Base-by-base conservation (phyloP, 1,140 invertebrate species). In the Drosophila simulans region DNA sequence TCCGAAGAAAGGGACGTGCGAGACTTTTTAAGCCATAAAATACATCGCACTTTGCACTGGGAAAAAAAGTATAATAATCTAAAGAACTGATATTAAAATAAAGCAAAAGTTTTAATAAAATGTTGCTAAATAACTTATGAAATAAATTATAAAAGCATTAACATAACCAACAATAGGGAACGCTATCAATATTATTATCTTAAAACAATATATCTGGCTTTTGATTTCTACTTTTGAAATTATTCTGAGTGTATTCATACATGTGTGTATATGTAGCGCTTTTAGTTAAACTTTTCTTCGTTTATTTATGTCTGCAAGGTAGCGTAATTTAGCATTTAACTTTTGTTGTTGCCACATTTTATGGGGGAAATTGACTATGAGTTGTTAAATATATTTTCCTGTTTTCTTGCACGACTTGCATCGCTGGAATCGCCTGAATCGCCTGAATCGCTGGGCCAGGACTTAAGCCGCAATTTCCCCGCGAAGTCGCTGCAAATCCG, bases 1-100 rank as follows among this genome's bases (percentile, higher is more conserved):
- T 89, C 63, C 48, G 49, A 71, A 53, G 69, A 86, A 76, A 83
- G 55, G 46, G 53, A 55, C 49, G 42, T 37, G 37, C 54, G 25
- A 49, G 65, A 60, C 55, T 68, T 31, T 76, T 77, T 83, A 34
- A 66, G 65, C 56, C 80, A 64, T 78, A 81, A 57, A 53, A 66
- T 49, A 72, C 27, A 62, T 54, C 22, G 40, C 34, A 48, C 31
- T 10, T 54, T 43, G 5, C 34, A 64, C 60, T 65, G 46, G 35
- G 20, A 15, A 25, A 0, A 66, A 60, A 48, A 12, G 27, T 8
- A 27, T 31, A 31, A 8, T 3, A 8, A 31, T 8, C 8, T 0
- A 31, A 31, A 8, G 8, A 8, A 31, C 1, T 31, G 3, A 31
- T 3, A 7, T 31, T 8, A 8, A 31, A 31, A 27, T 7, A 31